Percentiles rank a stretch among this genome's conserved stretches.
Evolutionary conservation across 1,140 invertebrate species (phyloP).

Genomic region (Zaprionus africanus): DNA sequence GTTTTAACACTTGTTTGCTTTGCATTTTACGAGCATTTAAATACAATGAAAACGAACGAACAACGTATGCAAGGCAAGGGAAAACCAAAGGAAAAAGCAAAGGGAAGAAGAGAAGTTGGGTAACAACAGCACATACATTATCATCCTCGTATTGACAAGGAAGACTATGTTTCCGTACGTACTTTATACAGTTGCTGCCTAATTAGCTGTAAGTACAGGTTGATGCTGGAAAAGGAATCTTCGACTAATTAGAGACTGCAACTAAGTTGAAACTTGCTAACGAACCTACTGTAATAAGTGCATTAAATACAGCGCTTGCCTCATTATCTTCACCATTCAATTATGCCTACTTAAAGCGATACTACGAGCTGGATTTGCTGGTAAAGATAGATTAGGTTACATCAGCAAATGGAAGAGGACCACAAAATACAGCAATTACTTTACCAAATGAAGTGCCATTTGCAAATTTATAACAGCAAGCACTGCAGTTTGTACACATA

Average conservation of each 20-base stretch:
- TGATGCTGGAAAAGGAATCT: background rate
- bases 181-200: background rate
- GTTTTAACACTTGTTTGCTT: conserved; percentile 74
- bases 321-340: background rate
- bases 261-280: background rate
- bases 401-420: conserved; percentile 21
- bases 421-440: conserved; percentile 61
- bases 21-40: conserved; percentile 69
- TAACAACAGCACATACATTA: conserved; percentile 7
- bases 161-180: background rate
- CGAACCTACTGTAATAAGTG: background rate
- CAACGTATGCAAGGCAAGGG: conserved; percentile 18
- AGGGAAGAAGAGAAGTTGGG: background rate
- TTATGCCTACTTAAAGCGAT: background rate
- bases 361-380: background rate
- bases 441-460: conserved; percentile 65
- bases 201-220: background rate
- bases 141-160: background rate
- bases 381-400: background rate
- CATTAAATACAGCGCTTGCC: background rate
- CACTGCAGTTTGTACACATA: background rate
- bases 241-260: background rate
- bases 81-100: background rate
- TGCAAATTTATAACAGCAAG: conserved; percentile 63
- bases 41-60: conserved; percentile 57